These are phyloP conservation scores for Stegostoma tigrinum DNA, from an alignment of 2,113 vertebrate species.

Conservation along the genomic window DNA sequence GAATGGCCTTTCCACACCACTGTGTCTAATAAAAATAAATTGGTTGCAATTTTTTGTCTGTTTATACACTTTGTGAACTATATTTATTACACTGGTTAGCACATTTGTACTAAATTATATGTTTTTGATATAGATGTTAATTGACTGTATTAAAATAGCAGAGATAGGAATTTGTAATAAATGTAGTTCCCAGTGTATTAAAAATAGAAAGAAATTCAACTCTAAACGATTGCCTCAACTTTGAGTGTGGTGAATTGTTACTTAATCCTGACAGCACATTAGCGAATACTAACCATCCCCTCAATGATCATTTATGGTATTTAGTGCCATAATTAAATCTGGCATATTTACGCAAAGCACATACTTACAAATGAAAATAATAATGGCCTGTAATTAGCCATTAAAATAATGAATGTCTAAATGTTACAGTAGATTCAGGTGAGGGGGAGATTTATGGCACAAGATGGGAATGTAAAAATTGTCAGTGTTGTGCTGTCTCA, in stretches of 20 bases:
- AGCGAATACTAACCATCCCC: not conserved
- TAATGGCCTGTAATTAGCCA: not conserved
- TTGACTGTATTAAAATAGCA: not conserved
- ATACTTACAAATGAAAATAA: not conserved
- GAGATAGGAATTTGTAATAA: not conserved
- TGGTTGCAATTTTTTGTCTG: not conserved
- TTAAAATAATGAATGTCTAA: not conserved
- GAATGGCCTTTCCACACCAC: not conserved
- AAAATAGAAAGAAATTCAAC: slow-evolving; percentile 5
- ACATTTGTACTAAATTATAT: slow-evolving; percentile 4
- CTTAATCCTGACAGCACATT: not conserved
- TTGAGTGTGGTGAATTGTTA: not conserved
- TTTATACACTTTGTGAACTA: not conserved
- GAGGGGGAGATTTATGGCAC: not conserved
- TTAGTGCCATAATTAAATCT: not conserved
- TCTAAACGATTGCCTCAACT: not conserved
- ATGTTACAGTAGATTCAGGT: not conserved
- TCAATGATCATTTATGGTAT: not conserved
- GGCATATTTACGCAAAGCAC: not conserved
- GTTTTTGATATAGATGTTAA: not conserved
- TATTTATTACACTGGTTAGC: not conserved
- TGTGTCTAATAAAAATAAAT: not conserved
- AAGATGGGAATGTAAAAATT: not conserved
- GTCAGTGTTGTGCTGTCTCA: not conserved
- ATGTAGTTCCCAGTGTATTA: not conserved